These are phyloP conservation scores for Homarus gammarus DNA, from an alignment of 2,888 invertebrate species.

Conservation along the genomic window DNA sequence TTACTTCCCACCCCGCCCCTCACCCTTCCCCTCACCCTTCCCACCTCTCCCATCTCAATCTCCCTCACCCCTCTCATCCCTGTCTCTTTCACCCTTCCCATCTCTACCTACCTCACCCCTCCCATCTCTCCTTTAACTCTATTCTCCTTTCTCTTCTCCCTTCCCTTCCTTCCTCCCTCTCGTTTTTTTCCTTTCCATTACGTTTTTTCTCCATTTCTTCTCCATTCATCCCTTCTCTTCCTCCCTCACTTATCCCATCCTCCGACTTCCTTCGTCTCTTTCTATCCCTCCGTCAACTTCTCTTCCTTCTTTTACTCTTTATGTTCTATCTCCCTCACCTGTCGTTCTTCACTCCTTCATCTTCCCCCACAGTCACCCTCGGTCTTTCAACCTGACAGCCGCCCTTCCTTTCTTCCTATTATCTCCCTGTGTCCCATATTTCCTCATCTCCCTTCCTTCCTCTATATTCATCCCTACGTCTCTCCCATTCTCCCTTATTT, in stretches of 20 bases:
- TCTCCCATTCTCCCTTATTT: slow-evolving; percentile 1
- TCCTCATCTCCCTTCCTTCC: not conserved
- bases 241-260: not conserved
- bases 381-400: not conserved
- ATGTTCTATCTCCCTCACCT: not conserved
- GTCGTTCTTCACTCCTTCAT: not conserved
- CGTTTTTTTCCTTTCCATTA: too few species aligned
- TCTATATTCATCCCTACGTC: not conserved
- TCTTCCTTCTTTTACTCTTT: too few species aligned
- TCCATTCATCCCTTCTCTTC: too few species aligned
- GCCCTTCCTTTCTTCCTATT: too few species aligned
- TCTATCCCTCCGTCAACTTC: too few species aligned
- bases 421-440: not conserved
- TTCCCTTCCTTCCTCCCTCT: too few species aligned
- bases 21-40: not conserved
- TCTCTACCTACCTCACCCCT: too few species aligned
- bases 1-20: not conserved
- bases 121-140: too few species aligned
- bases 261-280: not conserved
- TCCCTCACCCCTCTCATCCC: not conserved
- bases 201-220: too few species aligned
- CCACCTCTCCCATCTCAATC: not conserved
- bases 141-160: too few species aligned
- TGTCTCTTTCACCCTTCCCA: not conserved
- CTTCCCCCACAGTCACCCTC: not conserved